Evolutionary conservation across 1,140 invertebrate species (phyloP).

Genomic region (Trachymyrmex septentrionalis): DNA sequence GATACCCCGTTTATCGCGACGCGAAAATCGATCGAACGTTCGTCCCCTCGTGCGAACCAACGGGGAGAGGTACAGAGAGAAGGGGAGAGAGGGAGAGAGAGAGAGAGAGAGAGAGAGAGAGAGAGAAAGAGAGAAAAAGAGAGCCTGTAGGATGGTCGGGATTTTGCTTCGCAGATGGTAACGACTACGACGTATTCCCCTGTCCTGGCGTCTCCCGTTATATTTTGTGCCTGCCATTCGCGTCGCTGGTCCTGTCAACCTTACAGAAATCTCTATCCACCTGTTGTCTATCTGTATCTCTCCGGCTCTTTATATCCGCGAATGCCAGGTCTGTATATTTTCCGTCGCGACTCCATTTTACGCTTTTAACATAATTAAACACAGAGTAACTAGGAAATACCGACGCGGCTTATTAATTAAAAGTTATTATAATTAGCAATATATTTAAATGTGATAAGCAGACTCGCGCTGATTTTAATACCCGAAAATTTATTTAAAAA

Average conservation of each 20-base stretch:
- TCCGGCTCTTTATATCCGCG: constrained; percentile 11
- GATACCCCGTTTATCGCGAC: constrained; percentile 53
- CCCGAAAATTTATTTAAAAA: not conserved
- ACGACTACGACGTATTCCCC: not conserved
- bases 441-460: constrained; percentile 1
- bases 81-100: not conserved
- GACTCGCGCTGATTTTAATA: not conserved
- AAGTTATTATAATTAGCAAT: not conserved
- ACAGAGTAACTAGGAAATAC: constrained; percentile 15
- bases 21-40: constrained; percentile 60
- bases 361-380: constrained; percentile 38
- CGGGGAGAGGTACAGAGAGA: not conserved
- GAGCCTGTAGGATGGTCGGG: constrained; percentile 17
- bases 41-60: constrained; percentile 10
- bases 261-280: constrained; percentile 55
- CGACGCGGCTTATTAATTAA: not conserved
- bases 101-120: not conserved
- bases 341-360: not conserved
- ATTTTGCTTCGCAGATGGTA: constrained; percentile 43
- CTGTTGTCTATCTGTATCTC: constrained; percentile 58
- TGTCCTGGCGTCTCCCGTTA: constrained; percentile 8
- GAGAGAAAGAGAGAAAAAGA: not conserved
- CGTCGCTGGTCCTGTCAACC: constrained; percentile 55
- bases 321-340: not conserved
- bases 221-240: constrained; percentile 36